Conservation (phyloP, 2,113 vertebrate genomes). For the Platysteira castanea region DNA sequence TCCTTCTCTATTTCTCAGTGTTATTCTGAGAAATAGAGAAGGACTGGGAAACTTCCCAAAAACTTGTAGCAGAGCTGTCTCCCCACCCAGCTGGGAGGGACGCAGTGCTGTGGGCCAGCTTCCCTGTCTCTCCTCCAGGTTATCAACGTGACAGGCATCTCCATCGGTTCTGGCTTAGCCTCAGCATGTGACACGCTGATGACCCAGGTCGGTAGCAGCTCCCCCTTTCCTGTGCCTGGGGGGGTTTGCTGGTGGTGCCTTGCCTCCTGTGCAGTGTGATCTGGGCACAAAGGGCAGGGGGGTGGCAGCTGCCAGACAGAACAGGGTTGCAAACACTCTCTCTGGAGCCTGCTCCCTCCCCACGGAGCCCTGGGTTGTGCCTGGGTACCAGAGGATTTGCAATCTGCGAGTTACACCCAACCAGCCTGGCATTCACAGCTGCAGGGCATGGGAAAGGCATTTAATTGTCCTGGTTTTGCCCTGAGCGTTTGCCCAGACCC, state of each 20-base stretch:
- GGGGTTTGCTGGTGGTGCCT: neutral
- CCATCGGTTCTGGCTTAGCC: conserved; percentile 82
- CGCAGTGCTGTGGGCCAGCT: neutral
- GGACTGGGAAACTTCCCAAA: neutral
- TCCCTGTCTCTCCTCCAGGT: conserved; percentile 69
- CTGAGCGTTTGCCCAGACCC: neutral
- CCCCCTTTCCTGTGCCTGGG: neutral
- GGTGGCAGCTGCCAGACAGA: neutral
- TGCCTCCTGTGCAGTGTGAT: neutral
- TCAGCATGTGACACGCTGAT: conserved; percentile 89
- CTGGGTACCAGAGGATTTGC: neutral
- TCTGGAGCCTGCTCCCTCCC: neutral
- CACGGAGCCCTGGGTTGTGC: neutral
- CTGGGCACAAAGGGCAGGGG: neutral
- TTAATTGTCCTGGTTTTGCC: neutral
- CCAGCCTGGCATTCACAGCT: neutral
- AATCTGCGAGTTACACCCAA: neutral
- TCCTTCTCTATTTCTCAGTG: no score
- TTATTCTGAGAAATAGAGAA: neutral
- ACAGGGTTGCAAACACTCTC: neutral
- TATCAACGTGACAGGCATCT: conserved; percentile 82
- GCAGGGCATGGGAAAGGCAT: neutral
- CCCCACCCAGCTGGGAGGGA: neutral
- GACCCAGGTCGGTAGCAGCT: conserved; percentile 81
- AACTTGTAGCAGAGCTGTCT: neutral